phyloP scores from a whole-genome alignment of 2,113 vertebrate genomes.

The Brienomyrus brachyistius region DNA sequence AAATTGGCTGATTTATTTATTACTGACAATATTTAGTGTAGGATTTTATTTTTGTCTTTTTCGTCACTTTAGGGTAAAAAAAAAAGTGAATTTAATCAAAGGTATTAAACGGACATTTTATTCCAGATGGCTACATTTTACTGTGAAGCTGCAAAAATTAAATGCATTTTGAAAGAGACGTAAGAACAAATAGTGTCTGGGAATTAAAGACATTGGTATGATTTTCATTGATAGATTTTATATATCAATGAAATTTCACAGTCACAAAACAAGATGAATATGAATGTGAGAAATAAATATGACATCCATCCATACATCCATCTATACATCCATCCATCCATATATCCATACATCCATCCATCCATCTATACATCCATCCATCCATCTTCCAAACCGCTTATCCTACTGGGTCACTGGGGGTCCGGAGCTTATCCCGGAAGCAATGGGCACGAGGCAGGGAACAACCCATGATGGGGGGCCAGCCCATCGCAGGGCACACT shows the following conservation, averaged over 20 bases:
- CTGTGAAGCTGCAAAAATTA: neutral
- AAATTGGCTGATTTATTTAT: neutral
- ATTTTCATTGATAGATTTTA: neutral
- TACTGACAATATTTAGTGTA: neutral
- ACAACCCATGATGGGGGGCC: no score
- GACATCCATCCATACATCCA: no score
- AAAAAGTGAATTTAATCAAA: neutral
- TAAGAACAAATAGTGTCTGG: neutral
- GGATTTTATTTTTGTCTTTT: neutral
- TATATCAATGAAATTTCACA: neutral
- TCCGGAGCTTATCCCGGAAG: no score
- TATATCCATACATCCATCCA: no score
- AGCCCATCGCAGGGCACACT: no score
- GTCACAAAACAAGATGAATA: neutral
- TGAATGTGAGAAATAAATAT: neutral
- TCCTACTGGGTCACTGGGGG: no score
- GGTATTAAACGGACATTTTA: neutral
- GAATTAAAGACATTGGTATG: neutral
- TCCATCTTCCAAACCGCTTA: no score
- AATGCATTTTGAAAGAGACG: neutral
- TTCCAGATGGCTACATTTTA: neutral
- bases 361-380: no score
- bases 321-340: no score
- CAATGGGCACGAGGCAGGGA: no score
- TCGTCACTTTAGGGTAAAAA: neutral